phyloP scores from a whole-genome alignment of 35 echinoderm and acorn worm species.

The Chiridota heheva region DNA sequence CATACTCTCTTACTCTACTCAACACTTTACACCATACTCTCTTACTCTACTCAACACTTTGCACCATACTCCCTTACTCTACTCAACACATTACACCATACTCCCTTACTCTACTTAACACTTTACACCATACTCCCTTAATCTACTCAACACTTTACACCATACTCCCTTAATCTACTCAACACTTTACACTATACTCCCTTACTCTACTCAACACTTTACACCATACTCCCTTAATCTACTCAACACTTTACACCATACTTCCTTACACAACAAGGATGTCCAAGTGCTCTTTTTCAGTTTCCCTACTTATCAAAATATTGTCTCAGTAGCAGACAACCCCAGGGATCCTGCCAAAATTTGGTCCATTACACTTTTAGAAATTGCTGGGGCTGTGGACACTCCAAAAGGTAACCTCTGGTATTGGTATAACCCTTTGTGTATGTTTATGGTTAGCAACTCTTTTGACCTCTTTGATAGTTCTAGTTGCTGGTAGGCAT shows the following conservation, averaged over 20 bases:
- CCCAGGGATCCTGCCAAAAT: conserved; percentile 37
- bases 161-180: conserved; percentile 28
- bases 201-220: conserved; percentile 44
- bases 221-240: background rate
- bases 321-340: conserved; percentile 58
- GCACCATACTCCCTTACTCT: conserved; percentile 25
- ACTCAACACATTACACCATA: conserved; percentile 36
- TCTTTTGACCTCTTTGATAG: conserved; percentile 32
- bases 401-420: conserved; percentile 66
- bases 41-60: conserved; percentile 40
- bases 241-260: conserved; percentile 9
- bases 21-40: conserved; percentile 20
- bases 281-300: conserved; percentile 30
- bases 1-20: too few species aligned
- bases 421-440: conserved; percentile 50
- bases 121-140: conserved; percentile 21
- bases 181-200: conserved; percentile 39
- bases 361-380: conserved; percentile 49
- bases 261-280: conserved; percentile 1
- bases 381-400: conserved; percentile 46
- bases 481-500: conserved; percentile 58
- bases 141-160: conserved; percentile 38
- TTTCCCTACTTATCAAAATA: conserved; percentile 53
- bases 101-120: conserved; percentile 40
- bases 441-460: conserved; percentile 58